Conservation (phyloP, 2,888 invertebrate genomes). For the Augochlorella aurata region DNA sequence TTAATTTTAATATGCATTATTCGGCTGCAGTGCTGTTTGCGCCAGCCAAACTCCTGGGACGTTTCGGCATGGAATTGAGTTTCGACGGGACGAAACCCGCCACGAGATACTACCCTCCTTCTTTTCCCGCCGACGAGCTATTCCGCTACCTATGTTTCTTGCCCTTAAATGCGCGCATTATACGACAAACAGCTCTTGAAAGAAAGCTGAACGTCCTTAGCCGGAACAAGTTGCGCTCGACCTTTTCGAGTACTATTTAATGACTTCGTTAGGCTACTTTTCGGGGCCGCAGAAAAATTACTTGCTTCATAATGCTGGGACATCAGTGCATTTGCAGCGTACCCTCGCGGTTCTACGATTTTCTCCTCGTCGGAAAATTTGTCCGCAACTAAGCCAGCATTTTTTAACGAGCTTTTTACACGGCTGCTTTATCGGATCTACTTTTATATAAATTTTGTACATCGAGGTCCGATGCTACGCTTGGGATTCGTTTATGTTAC, state of each 20-base stretch:
- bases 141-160: background rate
- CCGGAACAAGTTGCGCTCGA: background rate
- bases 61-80: background rate
- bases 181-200: background rate
- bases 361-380: background rate
- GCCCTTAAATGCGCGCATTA: background rate
- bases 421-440: no score
- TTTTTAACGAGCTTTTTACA: background rate
- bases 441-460: no score
- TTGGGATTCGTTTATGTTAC: no score
- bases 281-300: background rate
- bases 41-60: constrained; percentile 26
- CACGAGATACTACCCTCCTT: background rate
- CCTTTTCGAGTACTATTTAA: background rate
- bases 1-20: constrained; percentile 60
- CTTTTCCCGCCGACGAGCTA: background rate
- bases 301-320: background rate
- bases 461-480: no score
- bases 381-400: background rate
- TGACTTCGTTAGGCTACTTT: background rate
- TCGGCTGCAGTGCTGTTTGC: constrained; percentile 42
- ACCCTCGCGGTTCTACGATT: background rate
- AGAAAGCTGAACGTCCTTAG: background rate
- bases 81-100: constrained; percentile 4
- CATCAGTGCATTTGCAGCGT: background rate